Conservation (phyloP, 2,797 vertebrate genomes). For the Lagorchestes hirsutus region DNA sequence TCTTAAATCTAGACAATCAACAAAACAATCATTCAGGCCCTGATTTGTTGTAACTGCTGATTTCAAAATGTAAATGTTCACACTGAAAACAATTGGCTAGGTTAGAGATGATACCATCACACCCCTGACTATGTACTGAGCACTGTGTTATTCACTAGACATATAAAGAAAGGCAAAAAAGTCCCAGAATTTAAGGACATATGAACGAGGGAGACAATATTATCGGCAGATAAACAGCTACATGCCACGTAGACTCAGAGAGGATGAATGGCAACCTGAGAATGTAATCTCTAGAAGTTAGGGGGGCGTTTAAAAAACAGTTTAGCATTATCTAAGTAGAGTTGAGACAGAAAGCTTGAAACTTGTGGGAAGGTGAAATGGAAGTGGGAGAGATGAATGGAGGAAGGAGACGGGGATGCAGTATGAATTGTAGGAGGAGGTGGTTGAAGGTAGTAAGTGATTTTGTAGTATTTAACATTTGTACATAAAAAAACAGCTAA, state of each 20-base stretch:
- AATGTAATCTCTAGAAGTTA: neutral
- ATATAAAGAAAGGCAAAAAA: neutral
- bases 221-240: neutral
- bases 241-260: neutral
- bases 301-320: neutral
- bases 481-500: neutral
- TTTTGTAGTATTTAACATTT: neutral
- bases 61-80: neutral
- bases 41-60: neutral
- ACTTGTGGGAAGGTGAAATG: neutral
- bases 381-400: neutral
- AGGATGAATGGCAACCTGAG: neutral
- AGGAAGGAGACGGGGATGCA: neutral
- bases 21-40: neutral
- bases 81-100: neutral
- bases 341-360: neutral
- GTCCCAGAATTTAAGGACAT: neutral
- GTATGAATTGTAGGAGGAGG: neutral
- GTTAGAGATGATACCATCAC: neutral
- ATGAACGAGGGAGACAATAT: neutral
- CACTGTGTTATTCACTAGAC: neutral
- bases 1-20: neutral
- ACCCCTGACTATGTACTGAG: neutral
- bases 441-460: neutral
- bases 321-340: neutral